phyloP scores from a whole-genome alignment of 2,113 vertebrate species.

The Solenodon paradoxus region DNA sequence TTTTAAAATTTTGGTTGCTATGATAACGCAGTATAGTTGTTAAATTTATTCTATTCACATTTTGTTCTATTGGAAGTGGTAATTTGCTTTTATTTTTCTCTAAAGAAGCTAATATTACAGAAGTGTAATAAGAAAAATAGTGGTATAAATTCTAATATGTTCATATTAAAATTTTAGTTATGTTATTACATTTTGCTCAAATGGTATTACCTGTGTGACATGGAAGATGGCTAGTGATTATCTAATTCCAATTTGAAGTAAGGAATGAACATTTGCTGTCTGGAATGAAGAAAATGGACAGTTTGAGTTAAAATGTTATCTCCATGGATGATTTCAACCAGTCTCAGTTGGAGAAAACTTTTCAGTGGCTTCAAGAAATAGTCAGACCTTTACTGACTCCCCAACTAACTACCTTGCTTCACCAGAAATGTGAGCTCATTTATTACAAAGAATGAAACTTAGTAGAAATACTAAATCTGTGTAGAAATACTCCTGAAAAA shows the following conservation, averaged over 20 bases:
- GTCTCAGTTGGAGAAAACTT: background rate
- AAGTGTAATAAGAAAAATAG: slow-evolving; percentile 60
- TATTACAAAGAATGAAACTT: background rate
- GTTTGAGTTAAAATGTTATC: background rate
- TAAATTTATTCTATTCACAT: slow-evolving; percentile 79
- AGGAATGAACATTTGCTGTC: background rate
- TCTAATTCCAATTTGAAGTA: slow-evolving; percentile 16
- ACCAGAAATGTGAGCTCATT: background rate
- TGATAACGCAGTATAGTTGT: slow-evolving; percentile 77
- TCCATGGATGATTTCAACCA: background rate
- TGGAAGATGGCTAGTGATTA: background rate
- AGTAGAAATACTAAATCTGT: background rate
- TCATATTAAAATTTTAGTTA: slow-evolving; percentile 59
- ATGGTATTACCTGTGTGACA: slow-evolving; percentile 26
- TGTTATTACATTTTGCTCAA: slow-evolving; percentile 32
- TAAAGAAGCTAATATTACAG: slow-evolving; percentile 52
- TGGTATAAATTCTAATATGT: slow-evolving; percentile 44
- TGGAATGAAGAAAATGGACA: background rate
- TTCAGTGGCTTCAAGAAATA: background rate
- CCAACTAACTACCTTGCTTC: slow-evolving; percentile 2
- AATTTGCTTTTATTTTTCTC: slow-evolving; percentile 73
- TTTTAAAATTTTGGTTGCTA: slow-evolving; percentile 74
- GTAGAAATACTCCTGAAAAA: background rate
- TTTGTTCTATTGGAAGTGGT: slow-evolving; percentile 69
- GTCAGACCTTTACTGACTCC: background rate